These are phyloP conservation scores for Gila orcuttii DNA, from an alignment of 2,113 vertebrate genomes.

Conservation along the genomic window DNA sequence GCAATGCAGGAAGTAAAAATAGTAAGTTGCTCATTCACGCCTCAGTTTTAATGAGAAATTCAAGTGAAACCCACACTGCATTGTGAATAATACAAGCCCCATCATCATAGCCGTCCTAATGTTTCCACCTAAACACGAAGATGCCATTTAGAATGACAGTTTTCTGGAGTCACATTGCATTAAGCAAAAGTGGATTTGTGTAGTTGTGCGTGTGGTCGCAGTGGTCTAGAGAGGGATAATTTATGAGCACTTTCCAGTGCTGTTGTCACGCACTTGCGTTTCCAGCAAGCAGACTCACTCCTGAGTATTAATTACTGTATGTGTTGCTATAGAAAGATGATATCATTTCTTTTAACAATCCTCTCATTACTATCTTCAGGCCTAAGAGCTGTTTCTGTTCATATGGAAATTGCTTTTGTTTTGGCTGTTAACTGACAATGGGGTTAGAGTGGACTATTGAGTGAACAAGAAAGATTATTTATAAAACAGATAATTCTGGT, in stretches of 20 bases:
- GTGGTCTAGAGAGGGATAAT: conserved; percentile 24
- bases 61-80: background rate
- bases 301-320: conserved; percentile 45
- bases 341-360: conserved; percentile 39
- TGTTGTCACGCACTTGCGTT: background rate
- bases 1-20: conserved; percentile 54
- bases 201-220: background rate
- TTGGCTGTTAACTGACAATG: background rate
- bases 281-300: conserved; percentile 21
- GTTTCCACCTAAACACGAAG: conserved; percentile 1
- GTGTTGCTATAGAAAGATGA: conserved; percentile 29
- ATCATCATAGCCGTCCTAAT: background rate
- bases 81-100: background rate
- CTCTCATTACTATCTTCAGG: conserved; percentile 29
- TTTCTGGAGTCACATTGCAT: conserved; percentile 2
- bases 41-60: background rate
- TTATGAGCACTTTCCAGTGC: conserved; percentile 27
- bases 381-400: background rate
- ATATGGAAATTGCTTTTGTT: conserved; percentile 28
- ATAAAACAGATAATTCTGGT: background rate
- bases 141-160: background rate
- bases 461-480: background rate
- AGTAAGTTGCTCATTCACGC: conserved; percentile 24
- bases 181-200: conserved; percentile 7
- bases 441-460: background rate